Conservation (phyloP, 2,888 invertebrate species). For the Cremastinae sp. region DNA sequence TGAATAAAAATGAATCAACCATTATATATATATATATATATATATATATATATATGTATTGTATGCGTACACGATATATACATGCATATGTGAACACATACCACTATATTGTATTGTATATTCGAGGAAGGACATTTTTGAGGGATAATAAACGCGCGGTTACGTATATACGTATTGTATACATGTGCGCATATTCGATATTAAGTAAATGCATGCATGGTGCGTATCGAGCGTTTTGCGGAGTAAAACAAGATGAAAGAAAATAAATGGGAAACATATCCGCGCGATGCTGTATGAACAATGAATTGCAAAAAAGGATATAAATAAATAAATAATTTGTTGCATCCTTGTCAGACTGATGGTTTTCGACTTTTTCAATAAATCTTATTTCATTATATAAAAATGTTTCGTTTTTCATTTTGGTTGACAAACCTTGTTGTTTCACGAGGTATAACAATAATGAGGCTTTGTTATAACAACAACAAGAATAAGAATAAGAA, state of each 20-base stretch:
- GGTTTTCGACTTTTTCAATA: neutral
- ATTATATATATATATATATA: neutral
- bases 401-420: slow-evolving; percentile 3
- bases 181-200: no score
- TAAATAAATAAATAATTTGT: slow-evolving; percentile 56
- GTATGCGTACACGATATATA: no score
- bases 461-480: no score
- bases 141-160: slow-evolving; percentile 46
- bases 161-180: slow-evolving; percentile 45
- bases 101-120: no score
- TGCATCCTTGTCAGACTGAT: slow-evolving; percentile 35
- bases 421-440: neutral
- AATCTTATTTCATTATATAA: slow-evolving; percentile 16
- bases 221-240: no score
- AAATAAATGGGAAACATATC: slow-evolving; percentile 10
- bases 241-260: neutral
- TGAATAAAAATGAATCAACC: slow-evolving; percentile 1
- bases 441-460: no score
- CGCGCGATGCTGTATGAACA: slow-evolving; percentile 37
- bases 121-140: slow-evolving; percentile 5
- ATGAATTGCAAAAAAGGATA: no score
- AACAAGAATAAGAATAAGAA: no score
- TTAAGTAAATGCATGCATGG: no score
- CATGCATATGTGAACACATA: no score
- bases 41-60: no score